phyloP scores from a whole-genome alignment of 2,797 vertebrate genomes.

The Cuniculus paca region DNA sequence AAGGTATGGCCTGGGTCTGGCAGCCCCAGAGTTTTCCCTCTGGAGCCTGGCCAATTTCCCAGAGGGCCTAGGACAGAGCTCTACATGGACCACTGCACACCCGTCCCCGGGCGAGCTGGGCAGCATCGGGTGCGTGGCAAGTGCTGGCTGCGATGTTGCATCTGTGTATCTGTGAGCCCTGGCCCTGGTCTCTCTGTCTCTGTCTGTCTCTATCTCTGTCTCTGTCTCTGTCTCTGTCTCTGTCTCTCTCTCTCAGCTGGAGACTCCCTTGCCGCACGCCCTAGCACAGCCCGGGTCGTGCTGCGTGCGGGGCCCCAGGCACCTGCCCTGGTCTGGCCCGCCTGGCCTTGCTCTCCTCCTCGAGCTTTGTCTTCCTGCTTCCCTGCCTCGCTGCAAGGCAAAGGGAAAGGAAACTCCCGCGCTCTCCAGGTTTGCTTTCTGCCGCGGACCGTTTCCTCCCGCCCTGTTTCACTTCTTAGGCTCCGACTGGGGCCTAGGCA shows the following conservation, averaged over 20 bases:
- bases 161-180: not conserved
- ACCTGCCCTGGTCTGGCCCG: not conserved
- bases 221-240: not conserved
- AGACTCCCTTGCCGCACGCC: not conserved
- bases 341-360: not conserved
- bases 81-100: not conserved
- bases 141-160: not conserved
- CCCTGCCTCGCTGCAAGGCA: not conserved
- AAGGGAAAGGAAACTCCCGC: not conserved
- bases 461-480: not conserved
- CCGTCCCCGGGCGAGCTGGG: accelerated
- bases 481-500: not conserved
- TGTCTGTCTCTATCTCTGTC: not conserved
- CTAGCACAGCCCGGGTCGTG: accelerated
- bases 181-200: not conserved
- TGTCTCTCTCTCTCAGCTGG: not conserved
- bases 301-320: not conserved
- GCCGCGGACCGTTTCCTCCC: not conserved
- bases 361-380: not conserved
- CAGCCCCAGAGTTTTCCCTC: no score
- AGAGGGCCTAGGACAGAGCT: not conserved
- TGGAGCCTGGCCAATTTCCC: not conserved
- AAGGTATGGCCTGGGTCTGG: not conserved
- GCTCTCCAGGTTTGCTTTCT: not conserved
- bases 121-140: accelerated